Base-by-base conservation (phyloP, 2,888 invertebrate species). In the Spodoptera exigua region DNA sequence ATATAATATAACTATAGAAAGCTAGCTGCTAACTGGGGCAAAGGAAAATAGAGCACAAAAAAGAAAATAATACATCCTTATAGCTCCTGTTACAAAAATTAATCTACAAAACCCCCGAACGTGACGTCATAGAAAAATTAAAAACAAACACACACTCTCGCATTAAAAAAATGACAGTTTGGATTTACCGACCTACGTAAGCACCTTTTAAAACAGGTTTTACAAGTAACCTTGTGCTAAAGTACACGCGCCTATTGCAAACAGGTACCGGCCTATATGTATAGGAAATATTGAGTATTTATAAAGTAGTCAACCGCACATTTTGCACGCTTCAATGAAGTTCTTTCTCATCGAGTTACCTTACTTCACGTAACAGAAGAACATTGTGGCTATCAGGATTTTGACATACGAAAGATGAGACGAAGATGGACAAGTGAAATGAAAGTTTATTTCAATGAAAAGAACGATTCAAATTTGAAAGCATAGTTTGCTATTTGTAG, bases 361-460 rank as follows among this genome's bases (percentile, higher is more conserved):
- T 16, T 45, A 58, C 49, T 58, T 62, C 49, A 66, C 49, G 70
- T 70, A 66, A 71, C 39, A 51, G 51, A 64, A 52, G 54, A 70
- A 49, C 27, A 52, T 52, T 46, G 47, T 27, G 16, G 11, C 47
- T 55, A 34, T 40, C 46, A 54, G 36, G 35, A 59, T 70, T 57
- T 70, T 54, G 70, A 48, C 70, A 70, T 65, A 70, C 41, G 36
- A 43, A 54, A 54, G 47, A 61, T 47, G 48, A 13, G 35, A 62
- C 21, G 63, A 55, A 62, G 49, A 60, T 56, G 56, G 51, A 47
- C 46, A 40, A 16, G 59, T 47, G 48, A 67, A 41, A 27, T 54
- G n/a, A n/a, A 37, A 58, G 37, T 34, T 48, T 11, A 27, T 32
- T 11, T 9, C 35, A 27, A 27, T 27, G 9, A 27, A 12, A 36